Percentiles rank a stretch among this genome's conserved stretches.
These are phyloP conservation scores for Gallinago stenura DNA, from an alignment of 2,797 vertebrate species.

Conservation along the genomic window DNA sequence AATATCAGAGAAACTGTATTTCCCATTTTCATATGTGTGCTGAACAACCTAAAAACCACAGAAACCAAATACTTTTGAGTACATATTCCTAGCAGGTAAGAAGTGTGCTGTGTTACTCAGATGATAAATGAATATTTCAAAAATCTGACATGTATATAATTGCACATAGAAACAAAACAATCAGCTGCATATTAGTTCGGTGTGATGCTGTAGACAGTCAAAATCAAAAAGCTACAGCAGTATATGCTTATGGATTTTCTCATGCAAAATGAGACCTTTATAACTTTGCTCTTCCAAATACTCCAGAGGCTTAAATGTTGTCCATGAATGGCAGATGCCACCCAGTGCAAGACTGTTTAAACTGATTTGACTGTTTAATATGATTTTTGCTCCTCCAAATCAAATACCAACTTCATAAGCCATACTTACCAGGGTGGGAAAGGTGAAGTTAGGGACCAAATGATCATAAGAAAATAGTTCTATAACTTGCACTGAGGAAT, in stretches of 20 bases:
- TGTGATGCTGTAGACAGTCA: not conserved
- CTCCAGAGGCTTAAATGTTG: not conserved
- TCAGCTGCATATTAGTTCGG: not conserved
- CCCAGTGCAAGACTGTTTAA: not conserved
- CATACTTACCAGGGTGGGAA: not conserved
- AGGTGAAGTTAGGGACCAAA: not conserved
- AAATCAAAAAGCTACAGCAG: not conserved
- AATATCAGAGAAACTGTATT: not conserved
- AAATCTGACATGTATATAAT: not conserved
- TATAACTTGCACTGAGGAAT: not conserved
- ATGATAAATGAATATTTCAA: constrained; percentile 16
- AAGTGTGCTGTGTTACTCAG: not conserved
- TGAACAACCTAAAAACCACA: not conserved
- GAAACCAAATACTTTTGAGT: not conserved
- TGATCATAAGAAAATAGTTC: not conserved
- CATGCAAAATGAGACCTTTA: not conserved
- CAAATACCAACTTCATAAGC: not conserved
- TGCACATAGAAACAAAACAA: constrained; percentile 17
- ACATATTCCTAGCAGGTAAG: not conserved
- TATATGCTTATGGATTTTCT: not conserved
- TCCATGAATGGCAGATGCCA: not conserved
- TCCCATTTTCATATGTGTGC: not conserved
- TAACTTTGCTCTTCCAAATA: not conserved
- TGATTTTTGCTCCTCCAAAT: not conserved
- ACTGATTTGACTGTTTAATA: not conserved